Conservation (phyloP, 2,797 vertebrate genomes). For the Schizopygopsis pylzovi region DNA sequence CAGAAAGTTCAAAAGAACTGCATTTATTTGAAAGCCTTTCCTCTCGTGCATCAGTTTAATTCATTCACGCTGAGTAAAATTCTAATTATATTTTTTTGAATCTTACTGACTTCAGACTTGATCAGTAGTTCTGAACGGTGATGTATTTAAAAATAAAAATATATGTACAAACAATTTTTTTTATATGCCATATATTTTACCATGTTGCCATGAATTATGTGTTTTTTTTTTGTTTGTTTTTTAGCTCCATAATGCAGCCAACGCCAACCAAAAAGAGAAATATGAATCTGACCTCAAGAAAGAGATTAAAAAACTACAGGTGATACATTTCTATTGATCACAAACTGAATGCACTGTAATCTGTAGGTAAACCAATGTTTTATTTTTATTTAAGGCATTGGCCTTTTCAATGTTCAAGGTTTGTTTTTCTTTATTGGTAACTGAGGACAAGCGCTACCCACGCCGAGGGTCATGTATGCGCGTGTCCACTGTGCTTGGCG, state of each 20-base stretch:
- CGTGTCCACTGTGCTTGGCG: constrained; percentile 63
- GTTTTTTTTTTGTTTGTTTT: neutral
- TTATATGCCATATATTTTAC: neutral
- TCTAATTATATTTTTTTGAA: neutral
- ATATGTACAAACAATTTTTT: no score
- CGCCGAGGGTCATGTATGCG: constrained; percentile 51
- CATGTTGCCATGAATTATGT: neutral
- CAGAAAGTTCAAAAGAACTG: neutral
- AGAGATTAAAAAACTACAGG: constrained; percentile 96
- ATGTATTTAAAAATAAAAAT: neutral
- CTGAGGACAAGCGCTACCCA: constrained; percentile 67
- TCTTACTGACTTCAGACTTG: neutral
- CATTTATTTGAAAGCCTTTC: neutral
- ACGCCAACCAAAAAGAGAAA: constrained; percentile 95
- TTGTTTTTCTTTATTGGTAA: constrained; percentile 53
- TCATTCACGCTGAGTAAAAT: neutral
- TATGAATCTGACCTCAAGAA: constrained; percentile 96
- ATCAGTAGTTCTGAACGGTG: neutral
- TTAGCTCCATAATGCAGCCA: constrained; percentile 93
- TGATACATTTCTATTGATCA: constrained; percentile 59
- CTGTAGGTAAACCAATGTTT: neutral
- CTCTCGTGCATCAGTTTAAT: neutral
- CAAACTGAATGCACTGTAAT: neutral
- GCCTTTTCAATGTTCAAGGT: neutral
- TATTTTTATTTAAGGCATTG: neutral